A percentile compares a stretch with the other conserved stretches of the same genome.
Conservation (phyloP, 2,113 vertebrate species). For the Ariopsis seemanni region DNA sequence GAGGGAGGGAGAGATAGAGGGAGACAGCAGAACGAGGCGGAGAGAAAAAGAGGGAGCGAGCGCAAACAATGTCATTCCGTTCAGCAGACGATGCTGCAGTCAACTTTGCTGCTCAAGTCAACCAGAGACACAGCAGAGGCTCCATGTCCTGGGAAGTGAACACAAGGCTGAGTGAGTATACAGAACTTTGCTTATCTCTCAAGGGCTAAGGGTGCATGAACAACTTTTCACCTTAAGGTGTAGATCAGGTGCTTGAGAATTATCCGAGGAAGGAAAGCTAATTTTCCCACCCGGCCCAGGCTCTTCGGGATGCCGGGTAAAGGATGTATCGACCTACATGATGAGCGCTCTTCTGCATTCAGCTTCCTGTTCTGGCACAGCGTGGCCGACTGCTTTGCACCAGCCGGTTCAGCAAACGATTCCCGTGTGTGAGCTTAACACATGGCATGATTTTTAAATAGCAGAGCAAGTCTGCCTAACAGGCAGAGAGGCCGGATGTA, state of each 20-base stretch:
- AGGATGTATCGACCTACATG: slow-evolving; percentile 46
- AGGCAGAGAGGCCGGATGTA: slow-evolving; percentile 37
- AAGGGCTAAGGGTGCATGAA: slow-evolving; percentile 2
- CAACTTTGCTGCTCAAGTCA: slow-evolving; percentile 71
- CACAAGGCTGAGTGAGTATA: slow-evolving; percentile 69
- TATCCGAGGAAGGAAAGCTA: background rate
- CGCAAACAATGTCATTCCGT: slow-evolving; percentile 85
- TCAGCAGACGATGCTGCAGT: slow-evolving; percentile 82
- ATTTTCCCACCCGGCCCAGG: slow-evolving; percentile 5
- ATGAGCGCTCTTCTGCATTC: slow-evolving; percentile 44
- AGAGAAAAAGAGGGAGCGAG: slow-evolving; percentile 40
- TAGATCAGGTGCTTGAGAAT: background rate
- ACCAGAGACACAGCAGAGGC: slow-evolving; percentile 63
- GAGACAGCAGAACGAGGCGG: slow-evolving; percentile 49
- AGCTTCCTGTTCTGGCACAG: slow-evolving; percentile 54
- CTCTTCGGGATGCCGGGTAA: slow-evolving; percentile 37
- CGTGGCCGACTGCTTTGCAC: slow-evolving; percentile 25
- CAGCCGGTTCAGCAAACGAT: slow-evolving; percentile 23
- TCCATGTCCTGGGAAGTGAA: slow-evolving; percentile 47
- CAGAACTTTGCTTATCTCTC: slow-evolving; percentile 66
- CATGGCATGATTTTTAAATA: slow-evolving; percentile 68
- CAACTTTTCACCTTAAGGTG: slow-evolving; percentile 38
- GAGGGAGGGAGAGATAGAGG: slow-evolving; percentile 44
- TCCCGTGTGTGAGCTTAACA: slow-evolving; percentile 61
- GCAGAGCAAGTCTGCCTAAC: slow-evolving; percentile 63